Evolutionary conservation across 2,888 invertebrate genomes (phyloP).

Genomic region (Myopa tessellatipennis): DNA sequence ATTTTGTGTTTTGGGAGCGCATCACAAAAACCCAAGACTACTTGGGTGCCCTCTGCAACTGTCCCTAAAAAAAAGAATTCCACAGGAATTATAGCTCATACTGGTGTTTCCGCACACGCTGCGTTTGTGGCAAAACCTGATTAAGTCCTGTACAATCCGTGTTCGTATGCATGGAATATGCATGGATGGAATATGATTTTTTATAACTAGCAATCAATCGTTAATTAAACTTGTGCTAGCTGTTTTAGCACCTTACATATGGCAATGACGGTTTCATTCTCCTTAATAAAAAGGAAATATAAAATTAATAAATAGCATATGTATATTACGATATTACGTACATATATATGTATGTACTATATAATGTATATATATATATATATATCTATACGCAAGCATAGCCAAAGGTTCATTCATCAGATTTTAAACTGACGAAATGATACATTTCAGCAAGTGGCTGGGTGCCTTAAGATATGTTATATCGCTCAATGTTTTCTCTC

Average conservation of each 20-base stretch:
- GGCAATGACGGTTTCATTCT: no score
- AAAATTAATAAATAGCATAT: not conserved
- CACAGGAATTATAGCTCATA: not conserved
- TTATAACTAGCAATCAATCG: no score
- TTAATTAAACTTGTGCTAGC: no score
- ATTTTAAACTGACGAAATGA: not conserved
- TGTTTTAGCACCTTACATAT: no score
- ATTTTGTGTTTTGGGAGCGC: no score
- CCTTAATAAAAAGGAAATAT: no score
- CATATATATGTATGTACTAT: not conserved
- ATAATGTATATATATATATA: not conserved
- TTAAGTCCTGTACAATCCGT: not conserved
- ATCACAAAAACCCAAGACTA: no score
- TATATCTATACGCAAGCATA: not conserved
- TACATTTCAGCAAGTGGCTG: not conserved
- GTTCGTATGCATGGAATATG: no score
- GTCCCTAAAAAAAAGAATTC: not conserved
- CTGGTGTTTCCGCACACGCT: conserved; percentile 2
- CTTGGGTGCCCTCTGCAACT: no score
- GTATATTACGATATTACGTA: not conserved
- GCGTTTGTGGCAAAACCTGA: conserved; percentile 6
- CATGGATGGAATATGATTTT: no score
- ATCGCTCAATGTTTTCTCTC: no score
- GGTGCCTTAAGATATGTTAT: not conserved
- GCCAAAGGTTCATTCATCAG: not conserved